These are phyloP conservation scores for Nysson spinosus DNA, from an alignment of 2,888 invertebrate species.

Conservation along the genomic window DNA sequence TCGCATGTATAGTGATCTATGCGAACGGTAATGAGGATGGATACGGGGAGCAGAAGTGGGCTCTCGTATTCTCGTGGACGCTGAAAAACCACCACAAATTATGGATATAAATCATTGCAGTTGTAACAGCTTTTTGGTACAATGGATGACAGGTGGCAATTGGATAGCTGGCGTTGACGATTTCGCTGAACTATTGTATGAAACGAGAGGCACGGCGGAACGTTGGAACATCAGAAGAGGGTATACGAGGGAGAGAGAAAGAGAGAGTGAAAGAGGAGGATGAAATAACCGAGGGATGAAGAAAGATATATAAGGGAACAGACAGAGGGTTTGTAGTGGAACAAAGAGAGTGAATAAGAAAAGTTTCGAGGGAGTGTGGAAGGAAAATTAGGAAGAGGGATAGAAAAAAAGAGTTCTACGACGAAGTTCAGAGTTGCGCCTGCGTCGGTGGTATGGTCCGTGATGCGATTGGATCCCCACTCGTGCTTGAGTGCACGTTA, in stretches of 20 bases:
- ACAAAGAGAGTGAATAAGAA: slow-evolving; percentile 10
- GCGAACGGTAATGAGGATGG: not conserved
- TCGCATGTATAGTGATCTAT: too few species aligned
- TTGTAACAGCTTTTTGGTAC: slow-evolving; percentile 31
- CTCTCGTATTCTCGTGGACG: slow-evolving; percentile 7
- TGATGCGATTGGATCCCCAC: slow-evolving; percentile 65
- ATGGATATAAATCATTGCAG: slow-evolving; percentile 29
- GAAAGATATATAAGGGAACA: slow-evolving; percentile 15
- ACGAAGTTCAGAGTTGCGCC: slow-evolving; percentile 53
- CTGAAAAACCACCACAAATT: slow-evolving; percentile 17
- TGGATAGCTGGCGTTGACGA: slow-evolving; percentile 60
- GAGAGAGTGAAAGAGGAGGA: not conserved
- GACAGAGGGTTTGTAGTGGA: not conserved
- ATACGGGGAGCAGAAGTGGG: not conserved
- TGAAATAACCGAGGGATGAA: slow-evolving; percentile 7
- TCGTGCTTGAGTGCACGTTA: slow-evolving; percentile 58
- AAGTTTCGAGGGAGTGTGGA: slow-evolving; percentile 10
- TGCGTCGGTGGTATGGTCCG: slow-evolving; percentile 48
- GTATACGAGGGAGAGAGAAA: not conserved
- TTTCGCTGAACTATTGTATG: slow-evolving; percentile 51
- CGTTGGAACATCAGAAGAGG: slow-evolving; percentile 9
- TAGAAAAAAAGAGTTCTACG: slow-evolving; percentile 35
- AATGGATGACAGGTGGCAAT: slow-evolving; percentile 58
- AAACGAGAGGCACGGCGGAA: slow-evolving; percentile 19
- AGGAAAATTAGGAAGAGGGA: slow-evolving; percentile 29